A percentile compares a stretch with the other conserved stretches of the same genome.
Evolutionary conservation across 2,888 invertebrate species (phyloP).

Genomic region (Morinoia aosen): DNA sequence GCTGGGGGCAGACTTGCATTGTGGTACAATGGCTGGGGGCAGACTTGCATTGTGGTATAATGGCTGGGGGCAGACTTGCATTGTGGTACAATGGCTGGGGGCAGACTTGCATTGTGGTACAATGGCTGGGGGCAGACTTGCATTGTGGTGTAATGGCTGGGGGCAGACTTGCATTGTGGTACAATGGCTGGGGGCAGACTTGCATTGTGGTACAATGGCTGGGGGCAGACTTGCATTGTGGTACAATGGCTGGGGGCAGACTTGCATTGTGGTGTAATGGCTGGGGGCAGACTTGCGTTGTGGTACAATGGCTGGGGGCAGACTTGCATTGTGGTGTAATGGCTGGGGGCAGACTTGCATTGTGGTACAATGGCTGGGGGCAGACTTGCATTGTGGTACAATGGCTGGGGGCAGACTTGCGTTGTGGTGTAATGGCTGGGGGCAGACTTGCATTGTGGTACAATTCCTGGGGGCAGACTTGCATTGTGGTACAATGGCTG

Average conservation of each 20-base stretch:
- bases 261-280: neutral
- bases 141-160: neutral
- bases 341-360: neutral
- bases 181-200: too few relatives aligned
- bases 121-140: neutral
- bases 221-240: neutral
- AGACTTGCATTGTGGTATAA: neutral
- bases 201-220: neutral
- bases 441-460: neutral
- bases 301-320: neutral
- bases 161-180: neutral
- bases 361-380: too few relatives aligned
- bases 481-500: neutral
- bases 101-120: too few relatives aligned
- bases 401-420: neutral
- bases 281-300: too few relatives aligned
- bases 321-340: neutral
- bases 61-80: neutral
- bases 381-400: too few relatives aligned
- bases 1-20: too few relatives aligned
- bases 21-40: neutral
- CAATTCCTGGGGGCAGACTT: too few relatives aligned
- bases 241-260: neutral
- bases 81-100: too few relatives aligned
- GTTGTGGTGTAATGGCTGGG: neutral